Base-by-base conservation (phyloP, 2,888 invertebrate genomes). In the Heteromyza rotundicornis region DNA sequence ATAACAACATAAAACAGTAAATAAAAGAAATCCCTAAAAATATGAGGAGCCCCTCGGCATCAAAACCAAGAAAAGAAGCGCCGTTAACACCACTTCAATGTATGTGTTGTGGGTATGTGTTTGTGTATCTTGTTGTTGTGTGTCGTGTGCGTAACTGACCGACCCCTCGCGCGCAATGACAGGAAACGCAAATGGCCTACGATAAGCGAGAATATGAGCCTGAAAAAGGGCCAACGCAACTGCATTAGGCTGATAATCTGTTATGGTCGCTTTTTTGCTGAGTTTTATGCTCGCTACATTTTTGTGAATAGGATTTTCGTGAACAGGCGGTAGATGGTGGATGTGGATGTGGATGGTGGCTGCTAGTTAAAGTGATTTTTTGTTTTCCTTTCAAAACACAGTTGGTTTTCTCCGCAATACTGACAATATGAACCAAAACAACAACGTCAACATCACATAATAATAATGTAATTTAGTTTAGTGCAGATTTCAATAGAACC, bases 181-280 rank as follows among this genome's bases (percentile, higher is more conserved):
- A 40, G 40, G 2, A 7, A 40, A 40, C 40, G 16, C 5, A 40
- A 40, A 40, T 40, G 16, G 14, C 40, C 8, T 12, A 32, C 32
- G 12, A 32, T 8, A 40, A 40, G 40, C 40, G 14, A 32, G 12
- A 40, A 40, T 40, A 40, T 40, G 32, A 32, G n/a, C 27, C 7
- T 27, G 7, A 27, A 40, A 40, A 40, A 14, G 40, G 40, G 40
- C 40, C 40, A 40, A 40, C 40, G 40, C 14, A 17, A 47, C 47
- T 47, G 47, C 20, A 47, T 47, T 47, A 47, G 47, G 47, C 47
- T 47, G 47, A 47, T 47, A 20, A 47, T 47, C 47, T 47, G 47
- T 47, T 47, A 47, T 47, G 47, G 47, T 7, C 47, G 47, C 20
- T n/a, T n/a, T 47, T 47, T 14, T 47, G 47, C 14, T 19, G 7